Evolutionary conservation across 2,888 invertebrate genomes (phyloP).

Genomic region (Elegia similella): DNA sequence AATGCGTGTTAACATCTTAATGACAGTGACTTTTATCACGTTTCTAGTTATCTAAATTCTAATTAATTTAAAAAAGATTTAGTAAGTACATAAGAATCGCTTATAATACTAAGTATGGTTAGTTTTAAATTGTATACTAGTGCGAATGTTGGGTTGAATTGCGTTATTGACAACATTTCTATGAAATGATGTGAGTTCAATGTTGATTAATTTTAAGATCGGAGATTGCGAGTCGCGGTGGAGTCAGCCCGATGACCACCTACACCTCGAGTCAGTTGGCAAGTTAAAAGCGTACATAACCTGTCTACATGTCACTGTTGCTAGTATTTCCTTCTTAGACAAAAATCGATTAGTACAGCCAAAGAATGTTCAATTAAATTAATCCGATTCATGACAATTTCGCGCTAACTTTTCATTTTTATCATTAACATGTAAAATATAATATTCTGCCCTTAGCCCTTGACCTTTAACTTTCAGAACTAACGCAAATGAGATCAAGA

Average conservation of each 20-base stretch:
- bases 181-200: conserved; percentile 11
- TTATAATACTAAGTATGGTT: background rate
- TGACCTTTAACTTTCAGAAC: too few species aligned
- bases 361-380: too few species aligned
- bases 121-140: conserved; percentile 7
- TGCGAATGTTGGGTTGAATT: conserved; percentile 2
- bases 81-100: conserved; percentile 1
- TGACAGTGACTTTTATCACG: conserved; percentile 2
- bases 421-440: too few species aligned
- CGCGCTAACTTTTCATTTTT: too few species aligned
- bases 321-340: too few species aligned
- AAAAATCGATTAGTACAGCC: too few species aligned
- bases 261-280: background rate
- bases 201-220: conserved; percentile 16
- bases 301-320: background rate
- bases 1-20: background rate
- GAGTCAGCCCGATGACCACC: conserved; percentile 34
- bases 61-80: conserved; percentile 7
- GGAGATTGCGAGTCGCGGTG: conserved; percentile 6
- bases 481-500: too few species aligned
- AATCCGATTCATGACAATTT: too few species aligned
- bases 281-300: background rate
- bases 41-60: conserved; percentile 11
- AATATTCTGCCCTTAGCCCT: too few species aligned
- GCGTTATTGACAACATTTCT: conserved; percentile 6